Percentiles rank a stretch among this genome's conserved stretches.
These are phyloP conservation scores for Tetramorium parvispinum DNA, from an alignment of 1,140 invertebrate species.

Conservation along the genomic window DNA sequence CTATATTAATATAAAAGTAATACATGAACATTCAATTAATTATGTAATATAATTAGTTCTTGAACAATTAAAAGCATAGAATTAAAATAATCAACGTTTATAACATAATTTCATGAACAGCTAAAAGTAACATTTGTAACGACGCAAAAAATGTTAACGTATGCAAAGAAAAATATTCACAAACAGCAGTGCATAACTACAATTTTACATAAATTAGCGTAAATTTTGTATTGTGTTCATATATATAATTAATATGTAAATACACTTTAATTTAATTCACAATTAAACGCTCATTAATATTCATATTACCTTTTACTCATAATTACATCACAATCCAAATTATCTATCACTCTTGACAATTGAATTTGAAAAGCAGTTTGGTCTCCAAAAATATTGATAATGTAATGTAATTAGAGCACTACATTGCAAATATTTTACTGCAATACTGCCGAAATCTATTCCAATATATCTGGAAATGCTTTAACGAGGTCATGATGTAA, in stretches of 20 bases:
- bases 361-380: background rate
- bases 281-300: conserved; percentile 33
- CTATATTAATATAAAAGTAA: background rate
- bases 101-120: background rate
- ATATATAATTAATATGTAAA: conserved; percentile 31
- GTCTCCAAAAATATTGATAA: background rate
- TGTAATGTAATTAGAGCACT: background rate
- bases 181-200: background rate
- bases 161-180: background rate
- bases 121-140: background rate
- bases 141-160: background rate
- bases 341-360: background rate
- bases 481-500: background rate
- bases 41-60: background rate
- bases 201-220: background rate
- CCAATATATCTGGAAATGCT: background rate
- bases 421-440: background rate
- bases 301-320: conserved; percentile 3
- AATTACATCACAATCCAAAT: conserved; percentile 8
- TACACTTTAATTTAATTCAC: conserved; percentile 20
- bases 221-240: conserved; percentile 10
- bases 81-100: background rate
- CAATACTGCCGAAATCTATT: background rate
- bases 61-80: background rate
- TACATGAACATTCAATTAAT: background rate